Base-by-base conservation (phyloP, 2,113 vertebrate species). In the Tricholaema leucomelas region DNA sequence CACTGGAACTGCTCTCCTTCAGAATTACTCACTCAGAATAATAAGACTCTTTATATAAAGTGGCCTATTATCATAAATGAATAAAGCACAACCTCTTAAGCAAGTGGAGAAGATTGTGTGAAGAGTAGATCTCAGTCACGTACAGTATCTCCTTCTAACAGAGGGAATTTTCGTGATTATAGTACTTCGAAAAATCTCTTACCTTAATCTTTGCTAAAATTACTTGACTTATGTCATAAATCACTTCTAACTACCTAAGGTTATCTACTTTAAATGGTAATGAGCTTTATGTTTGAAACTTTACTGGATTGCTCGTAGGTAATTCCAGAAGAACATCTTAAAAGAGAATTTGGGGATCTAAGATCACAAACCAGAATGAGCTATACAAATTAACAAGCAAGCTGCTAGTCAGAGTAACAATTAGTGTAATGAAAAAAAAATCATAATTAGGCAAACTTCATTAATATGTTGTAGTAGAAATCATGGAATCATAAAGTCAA, bases 141-240 rank as follows among this genome's bases (percentile, higher is more conserved):
- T 90, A 75, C 58, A 71, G 8, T 88, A 83, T 80, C 79, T 82
- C 81, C 56, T 83, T 92, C 56, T 85, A 94, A 87, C 40, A 28
- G 30, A 27, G 46, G 64, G 64, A 93, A 81, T 93, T 93, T 94
- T 93, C n/a, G 13, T 67, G 60, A 95, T 96, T 59, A 61, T 27
- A 44, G 52, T 76, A 54, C 83, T 84, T 92, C 23, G 66, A 79
- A 93, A 93, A 91, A 74, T 89, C 50, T 81, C 30, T 78, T 94
- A 75, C 88, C 63, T 67, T 93, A 85, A 96, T 96, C 89, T 93
- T 75, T 87, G 60, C 65, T 83, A 81, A 93, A 95, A 93, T 93
- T 87, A 60, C 52, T 85, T 91, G 65, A 86, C 38, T 92, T 89
- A 69, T 82, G 56, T 67, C 60, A 87, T 85, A 64, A 91, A 92